These are phyloP conservation scores for Pachycephala philippinensis DNA, from an alignment of 2,113 vertebrate species.

Conservation along the genomic window DNA sequence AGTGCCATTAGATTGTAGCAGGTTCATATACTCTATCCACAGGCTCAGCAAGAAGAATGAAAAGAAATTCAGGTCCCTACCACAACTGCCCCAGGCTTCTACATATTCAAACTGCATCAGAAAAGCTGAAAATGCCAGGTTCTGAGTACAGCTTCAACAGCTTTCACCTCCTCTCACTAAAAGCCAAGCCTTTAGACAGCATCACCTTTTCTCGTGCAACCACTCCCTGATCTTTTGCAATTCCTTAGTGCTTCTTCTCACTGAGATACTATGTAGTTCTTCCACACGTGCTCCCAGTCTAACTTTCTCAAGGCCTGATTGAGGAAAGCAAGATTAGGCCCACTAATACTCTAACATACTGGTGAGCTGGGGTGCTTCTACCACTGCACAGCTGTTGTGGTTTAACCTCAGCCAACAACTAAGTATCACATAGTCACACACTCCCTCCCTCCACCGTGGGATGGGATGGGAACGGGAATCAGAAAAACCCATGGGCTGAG, in stretches of 20 bases:
- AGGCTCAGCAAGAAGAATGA: neutral
- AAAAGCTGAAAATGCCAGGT: neutral
- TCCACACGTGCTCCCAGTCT: neutral
- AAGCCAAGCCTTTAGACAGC: neutral
- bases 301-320: neutral
- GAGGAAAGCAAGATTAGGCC: neutral
- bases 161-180: neutral
- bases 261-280: fast-evolving
- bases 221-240: neutral
- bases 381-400: neutral
- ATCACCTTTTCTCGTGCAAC: fast-evolving
- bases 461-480: neutral
- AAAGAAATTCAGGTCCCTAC: neutral
- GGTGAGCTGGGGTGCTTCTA: neutral
- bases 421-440: too few relatives aligned
- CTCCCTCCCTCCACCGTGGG: fast-evolving
- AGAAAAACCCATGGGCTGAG: neutral
- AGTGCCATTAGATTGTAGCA: too few relatives aligned
- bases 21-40: neutral
- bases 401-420: neutral
- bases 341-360: neutral
- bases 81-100: neutral
- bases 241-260: neutral
- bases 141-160: neutral
- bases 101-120: neutral